Conservation (phyloP, 2,888 invertebrate species). For the Apantesis nais region DNA sequence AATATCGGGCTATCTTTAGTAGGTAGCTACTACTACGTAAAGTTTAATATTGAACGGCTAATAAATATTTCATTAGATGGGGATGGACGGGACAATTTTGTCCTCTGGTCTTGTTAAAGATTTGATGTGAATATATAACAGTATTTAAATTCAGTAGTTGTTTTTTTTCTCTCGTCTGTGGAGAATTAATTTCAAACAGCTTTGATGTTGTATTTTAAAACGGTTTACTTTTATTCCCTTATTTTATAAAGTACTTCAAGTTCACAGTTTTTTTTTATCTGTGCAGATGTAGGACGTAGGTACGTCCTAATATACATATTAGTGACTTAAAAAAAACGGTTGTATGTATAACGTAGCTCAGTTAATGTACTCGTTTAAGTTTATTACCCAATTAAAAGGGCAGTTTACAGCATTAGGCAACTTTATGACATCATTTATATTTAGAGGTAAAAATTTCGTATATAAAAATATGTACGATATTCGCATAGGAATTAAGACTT, state of each 20-base stretch:
- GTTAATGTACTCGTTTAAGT: neutral
- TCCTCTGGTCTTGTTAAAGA: conserved; percentile 15
- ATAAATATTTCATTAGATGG: conserved; percentile 26
- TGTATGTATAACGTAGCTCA: neutral
- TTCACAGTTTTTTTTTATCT: neutral
- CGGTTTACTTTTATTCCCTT: neutral
- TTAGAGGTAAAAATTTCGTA: neutral
- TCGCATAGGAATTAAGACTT: neutral
- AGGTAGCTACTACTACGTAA: conserved; percentile 5
- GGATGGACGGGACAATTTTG: conserved; percentile 13
- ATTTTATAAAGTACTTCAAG: neutral
- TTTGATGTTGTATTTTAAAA: neutral
- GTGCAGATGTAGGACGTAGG: neutral
- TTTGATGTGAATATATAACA: neutral
- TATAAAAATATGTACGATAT: neutral
- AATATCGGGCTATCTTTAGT: conserved; percentile 14
- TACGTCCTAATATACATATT: neutral
- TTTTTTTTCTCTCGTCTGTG: neutral
- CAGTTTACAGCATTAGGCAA: neutral
- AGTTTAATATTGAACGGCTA: conserved; percentile 19
- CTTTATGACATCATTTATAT: neutral
- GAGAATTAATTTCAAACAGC: neutral
- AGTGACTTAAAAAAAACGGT: neutral
- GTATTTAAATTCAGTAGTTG: neutral
- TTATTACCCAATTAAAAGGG: neutral